phyloP scores from a whole-genome alignment of 2,888 invertebrate species.

The Dolomedes plantarius region DNA sequence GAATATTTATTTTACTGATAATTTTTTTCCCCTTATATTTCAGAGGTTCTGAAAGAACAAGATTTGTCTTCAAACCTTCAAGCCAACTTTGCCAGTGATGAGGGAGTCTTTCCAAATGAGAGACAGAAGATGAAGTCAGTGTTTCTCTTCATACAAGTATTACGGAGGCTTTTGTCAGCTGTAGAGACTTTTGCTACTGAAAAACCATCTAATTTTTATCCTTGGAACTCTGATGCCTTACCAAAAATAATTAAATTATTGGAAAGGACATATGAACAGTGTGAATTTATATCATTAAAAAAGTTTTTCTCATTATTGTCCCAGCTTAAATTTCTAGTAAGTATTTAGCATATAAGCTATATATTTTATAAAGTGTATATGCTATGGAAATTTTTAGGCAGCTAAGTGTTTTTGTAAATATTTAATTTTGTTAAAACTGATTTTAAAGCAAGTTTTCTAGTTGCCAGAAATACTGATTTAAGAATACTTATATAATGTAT shows the following conservation, averaged over 20 bases:
- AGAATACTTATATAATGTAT: no score
- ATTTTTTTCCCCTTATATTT: no score
- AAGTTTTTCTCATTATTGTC: conserved; percentile 31
- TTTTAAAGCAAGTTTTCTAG: no score
- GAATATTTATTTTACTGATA: no score
- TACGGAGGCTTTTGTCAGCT: neutral
- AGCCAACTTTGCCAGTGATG: neutral
- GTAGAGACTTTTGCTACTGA: neutral
- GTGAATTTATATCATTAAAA: conserved; percentile 38
- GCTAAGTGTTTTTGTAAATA: no score
- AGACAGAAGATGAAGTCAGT: neutral
- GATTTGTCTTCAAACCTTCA: conserved; percentile 9
- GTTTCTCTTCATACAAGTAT: neutral
- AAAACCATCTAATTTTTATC: neutral
- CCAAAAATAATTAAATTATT: conserved; percentile 24
- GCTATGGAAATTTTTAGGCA: no score
- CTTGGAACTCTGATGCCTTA: neutral
- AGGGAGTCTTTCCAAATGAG: neutral
- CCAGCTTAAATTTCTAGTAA: conserved; percentile 44
- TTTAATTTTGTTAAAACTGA: no score
- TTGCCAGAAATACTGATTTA: no score
- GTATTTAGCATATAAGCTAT: no score
- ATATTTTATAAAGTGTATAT: no score
- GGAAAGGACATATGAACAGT: conserved; percentile 34
- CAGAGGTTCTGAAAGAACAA: conserved; percentile 22